Evolutionary conservation across 2,113 vertebrate genomes (phyloP).

Genomic region (Leucopternis melanops): DNA sequence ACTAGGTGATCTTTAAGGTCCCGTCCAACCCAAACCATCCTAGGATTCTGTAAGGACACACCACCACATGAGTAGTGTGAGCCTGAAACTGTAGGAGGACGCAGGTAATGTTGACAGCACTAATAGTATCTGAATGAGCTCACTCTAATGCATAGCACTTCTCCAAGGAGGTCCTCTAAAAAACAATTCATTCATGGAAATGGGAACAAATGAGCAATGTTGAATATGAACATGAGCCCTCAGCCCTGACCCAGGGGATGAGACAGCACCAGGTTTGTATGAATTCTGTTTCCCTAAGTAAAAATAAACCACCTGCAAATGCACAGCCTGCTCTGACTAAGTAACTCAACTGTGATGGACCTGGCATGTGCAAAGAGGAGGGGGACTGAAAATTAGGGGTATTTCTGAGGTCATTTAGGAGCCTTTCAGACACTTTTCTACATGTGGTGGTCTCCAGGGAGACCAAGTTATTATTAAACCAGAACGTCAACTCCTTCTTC

Average conservation of each 20-base stretch:
- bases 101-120: neutral
- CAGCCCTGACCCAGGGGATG: neutral
- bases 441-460: neutral
- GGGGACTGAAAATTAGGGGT: neutral
- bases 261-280: neutral
- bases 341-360: neutral
- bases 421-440: neutral
- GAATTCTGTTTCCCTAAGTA: neutral
- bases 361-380: neutral
- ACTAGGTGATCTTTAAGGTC: no score
- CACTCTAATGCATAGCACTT: neutral
- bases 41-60: neutral
- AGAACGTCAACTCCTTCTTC: neutral
- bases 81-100: neutral
- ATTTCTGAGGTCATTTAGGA: neutral
- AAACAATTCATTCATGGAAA: neutral
- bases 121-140: neutral
- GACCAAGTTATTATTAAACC: neutral
- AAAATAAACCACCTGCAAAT: neutral
- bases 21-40: no score
- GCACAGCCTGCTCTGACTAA: neutral
- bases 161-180: neutral
- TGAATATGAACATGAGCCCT: neutral
- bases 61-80: rapidly evolving
- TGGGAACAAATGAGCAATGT: neutral